These are phyloP conservation scores for Alouatta palliata DNA, from an alignment of 2,113 vertebrate genomes.

Conservation along the genomic window DNA sequence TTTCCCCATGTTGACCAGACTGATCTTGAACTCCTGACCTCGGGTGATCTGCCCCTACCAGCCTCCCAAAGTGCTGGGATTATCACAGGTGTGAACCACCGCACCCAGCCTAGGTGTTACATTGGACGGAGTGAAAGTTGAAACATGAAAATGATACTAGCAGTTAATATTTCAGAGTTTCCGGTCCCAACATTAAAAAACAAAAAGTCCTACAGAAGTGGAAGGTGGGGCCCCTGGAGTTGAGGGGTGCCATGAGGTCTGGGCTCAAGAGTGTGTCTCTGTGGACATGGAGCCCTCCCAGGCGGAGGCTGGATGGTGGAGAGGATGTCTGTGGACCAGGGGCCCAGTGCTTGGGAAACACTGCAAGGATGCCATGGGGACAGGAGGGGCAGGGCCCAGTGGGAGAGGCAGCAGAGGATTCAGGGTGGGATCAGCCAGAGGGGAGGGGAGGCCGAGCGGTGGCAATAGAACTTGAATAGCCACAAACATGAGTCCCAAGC, in stretches of 20 bases:
- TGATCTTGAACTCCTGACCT: too few relatives aligned
- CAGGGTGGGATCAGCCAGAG: neutral
- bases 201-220: neutral
- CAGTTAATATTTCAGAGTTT: neutral
- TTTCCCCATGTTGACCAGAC: too few relatives aligned
- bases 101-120: too few relatives aligned
- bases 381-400: accelerated
- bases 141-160: neutral
- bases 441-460: neutral
- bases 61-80: too few relatives aligned
- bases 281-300: neutral
- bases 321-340: neutral
- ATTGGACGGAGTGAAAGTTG: neutral
- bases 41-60: too few relatives aligned
- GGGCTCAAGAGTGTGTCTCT: neutral
- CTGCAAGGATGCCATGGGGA: neutral
- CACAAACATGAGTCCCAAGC: neutral
- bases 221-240: neutral
- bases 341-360: neutral
- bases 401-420: neutral
- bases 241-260: neutral
- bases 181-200: neutral
- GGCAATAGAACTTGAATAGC: neutral
- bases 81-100: too few relatives aligned
- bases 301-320: neutral